Base-by-base conservation (phyloP, 2,888 invertebrate genomes). In the Drosophila subsilvestris region DNA sequence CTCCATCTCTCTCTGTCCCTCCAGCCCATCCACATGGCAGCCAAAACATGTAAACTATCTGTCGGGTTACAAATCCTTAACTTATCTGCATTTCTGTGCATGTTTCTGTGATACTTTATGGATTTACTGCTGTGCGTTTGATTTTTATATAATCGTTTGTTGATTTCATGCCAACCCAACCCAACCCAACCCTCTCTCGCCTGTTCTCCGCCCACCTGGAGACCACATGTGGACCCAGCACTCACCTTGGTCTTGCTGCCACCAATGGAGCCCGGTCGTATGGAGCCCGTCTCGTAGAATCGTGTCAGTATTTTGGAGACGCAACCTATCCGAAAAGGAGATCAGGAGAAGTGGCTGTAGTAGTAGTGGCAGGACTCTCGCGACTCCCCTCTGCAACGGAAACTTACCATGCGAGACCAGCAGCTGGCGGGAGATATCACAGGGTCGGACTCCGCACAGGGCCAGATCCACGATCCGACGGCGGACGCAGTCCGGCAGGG, bases 281-380 rank as follows among this genome's bases (percentile, higher is more conserved):
- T 98, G 71, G 98, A 98, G 4, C 98, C 98, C 0, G 98, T 99
- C 93, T 98, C 98, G 93, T 98, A 98, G 93, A 98, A 99, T 80
- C 98, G 94, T 14, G 98, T 98, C 67, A 99, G 94, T 79, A 99
- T 99, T 93, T 99, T 99, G 78, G 98, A 98, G 59, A 99, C 98
- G 92, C 98, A 99, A 65, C 98, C 92, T 92, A 12, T 7, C 0
- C 4, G 12, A 51, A 51, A 51, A 47, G 54, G 14, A 51, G 10
- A 27, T 37, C 29, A n/a, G 1, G 18, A 48, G 7, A 12, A 2
- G 10, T 25, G 25, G 10, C 1, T 43, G 9, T 3, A 22, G 14
- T 2, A 10, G 9, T 3, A 22, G 14, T 2, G 14, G 12, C 2
- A n/a, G 0, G 2, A 17, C 9, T 17, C 9, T 17, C 1, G 25